Conservation (phyloP, 2,113 vertebrate species). For the Chloropsis cyanopogon region DNA sequence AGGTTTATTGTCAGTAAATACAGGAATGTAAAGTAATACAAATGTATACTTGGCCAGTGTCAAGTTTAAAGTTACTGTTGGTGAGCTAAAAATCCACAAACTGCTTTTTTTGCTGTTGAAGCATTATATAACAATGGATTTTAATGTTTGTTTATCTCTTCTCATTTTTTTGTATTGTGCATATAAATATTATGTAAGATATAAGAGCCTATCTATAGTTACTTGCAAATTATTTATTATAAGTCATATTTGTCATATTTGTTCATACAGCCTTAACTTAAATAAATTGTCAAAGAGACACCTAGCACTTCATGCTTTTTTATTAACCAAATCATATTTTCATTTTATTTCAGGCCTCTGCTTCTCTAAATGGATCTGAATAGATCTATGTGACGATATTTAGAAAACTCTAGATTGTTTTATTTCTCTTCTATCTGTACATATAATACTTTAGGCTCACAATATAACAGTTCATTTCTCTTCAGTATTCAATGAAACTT, state of each 20-base stretch:
- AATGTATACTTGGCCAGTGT: neutral
- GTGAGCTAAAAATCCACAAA: rapidly evolving
- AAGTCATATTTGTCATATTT: neutral
- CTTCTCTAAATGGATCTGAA: neutral
- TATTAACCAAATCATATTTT: neutral
- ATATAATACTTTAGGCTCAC: neutral
- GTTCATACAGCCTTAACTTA: neutral
- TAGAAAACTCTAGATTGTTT: neutral
- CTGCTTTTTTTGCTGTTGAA: neutral
- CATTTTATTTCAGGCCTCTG: neutral
- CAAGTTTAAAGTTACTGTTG: neutral
- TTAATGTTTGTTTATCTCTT: neutral
- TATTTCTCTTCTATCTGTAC: neutral
- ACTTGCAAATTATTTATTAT: neutral
- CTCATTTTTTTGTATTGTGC: neutral
- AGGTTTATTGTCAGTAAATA: neutral
- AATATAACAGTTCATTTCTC: neutral
- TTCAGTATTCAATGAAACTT: neutral
- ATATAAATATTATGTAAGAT: neutral
- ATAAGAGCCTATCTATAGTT: neutral
- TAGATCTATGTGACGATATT: neutral
- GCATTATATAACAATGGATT: neutral
- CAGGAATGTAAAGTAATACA: neutral
- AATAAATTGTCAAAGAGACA: neutral
- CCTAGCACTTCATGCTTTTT: neutral